Conservation (phyloP, 2,888 invertebrate species). For the Coecobrya sp. region DNA sequence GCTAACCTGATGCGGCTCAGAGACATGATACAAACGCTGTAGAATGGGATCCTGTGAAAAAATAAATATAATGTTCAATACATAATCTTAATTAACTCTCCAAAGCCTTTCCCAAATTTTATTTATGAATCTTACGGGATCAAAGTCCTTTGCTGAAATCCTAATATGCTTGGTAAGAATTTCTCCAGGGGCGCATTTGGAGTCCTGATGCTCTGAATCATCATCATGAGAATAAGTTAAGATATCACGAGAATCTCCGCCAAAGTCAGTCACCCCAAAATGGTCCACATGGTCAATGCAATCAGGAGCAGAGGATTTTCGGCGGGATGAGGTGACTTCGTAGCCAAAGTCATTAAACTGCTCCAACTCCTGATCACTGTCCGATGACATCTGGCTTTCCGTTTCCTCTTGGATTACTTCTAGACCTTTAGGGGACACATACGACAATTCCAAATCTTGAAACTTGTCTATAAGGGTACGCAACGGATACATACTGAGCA, state of each 20-base stretch:
- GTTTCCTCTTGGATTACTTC: constrained; percentile 87
- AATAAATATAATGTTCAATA: not conserved
- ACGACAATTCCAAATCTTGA: constrained; percentile 8
- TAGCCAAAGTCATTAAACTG: constrained; percentile 65
- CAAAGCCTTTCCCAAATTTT: not conserved
- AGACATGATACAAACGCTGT: constrained; percentile 82
- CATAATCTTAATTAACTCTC: not conserved
- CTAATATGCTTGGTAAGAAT: constrained; percentile 85
- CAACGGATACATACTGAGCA: not conserved
- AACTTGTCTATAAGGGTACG: not conserved
- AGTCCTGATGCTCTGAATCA: constrained; percentile 61
- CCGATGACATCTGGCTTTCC: constrained; percentile 86
- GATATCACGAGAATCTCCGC: constrained; percentile 51
- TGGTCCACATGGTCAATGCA: constrained; percentile 70
- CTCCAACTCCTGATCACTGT: constrained; percentile 86
- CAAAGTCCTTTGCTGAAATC: constrained; percentile 85
- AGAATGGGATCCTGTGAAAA: constrained; percentile 83
- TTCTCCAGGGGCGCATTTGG: constrained; percentile 79
- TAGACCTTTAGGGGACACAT: constrained; percentile 80
- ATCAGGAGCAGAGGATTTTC: constrained; percentile 58
- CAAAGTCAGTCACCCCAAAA: constrained; percentile 72
- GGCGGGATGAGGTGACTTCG: constrained; percentile 46
- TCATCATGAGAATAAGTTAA: constrained; percentile 66
- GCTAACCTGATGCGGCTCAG: constrained; percentile 81
- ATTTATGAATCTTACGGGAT: constrained; percentile 83